Percentiles rank a stretch among this genome's conserved stretches.
Conservation (phyloP, 2,797 vertebrate species). For the Halcyon badia region DNA sequence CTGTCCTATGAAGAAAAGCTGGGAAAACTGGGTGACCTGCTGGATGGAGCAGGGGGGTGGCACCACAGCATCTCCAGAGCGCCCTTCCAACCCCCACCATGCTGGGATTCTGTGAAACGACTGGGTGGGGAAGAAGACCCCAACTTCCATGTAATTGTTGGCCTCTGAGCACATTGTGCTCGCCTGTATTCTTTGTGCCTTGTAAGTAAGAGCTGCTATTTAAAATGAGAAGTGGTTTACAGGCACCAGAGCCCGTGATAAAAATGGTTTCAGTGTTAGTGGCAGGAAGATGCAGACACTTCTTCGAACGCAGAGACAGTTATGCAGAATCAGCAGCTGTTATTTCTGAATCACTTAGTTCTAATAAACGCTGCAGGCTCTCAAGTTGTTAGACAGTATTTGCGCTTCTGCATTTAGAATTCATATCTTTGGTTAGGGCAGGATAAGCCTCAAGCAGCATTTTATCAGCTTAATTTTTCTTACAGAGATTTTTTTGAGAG, state of each 20-base stretch:
- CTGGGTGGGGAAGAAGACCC: background rate
- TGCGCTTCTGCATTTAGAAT: slow-evolving; percentile 31
- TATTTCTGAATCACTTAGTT: slow-evolving; percentile 46
- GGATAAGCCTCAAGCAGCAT: background rate
- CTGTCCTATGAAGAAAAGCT: no score
- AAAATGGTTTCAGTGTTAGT: slow-evolving; percentile 52
- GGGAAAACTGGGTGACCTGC: background rate
- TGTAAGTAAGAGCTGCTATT: slow-evolving; percentile 10
- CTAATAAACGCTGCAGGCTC: slow-evolving; percentile 47
- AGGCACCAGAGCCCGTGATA: slow-evolving; percentile 42
- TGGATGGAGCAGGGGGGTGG: background rate
- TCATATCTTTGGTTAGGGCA: background rate
- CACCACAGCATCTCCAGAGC: background rate
- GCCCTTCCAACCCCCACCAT: background rate
- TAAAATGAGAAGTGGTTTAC: background rate
- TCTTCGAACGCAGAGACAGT: slow-evolving; percentile 6
- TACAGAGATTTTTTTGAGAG: background rate
- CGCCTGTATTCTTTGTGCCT: background rate
- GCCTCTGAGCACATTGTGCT: background rate
- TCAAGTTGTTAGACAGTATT: slow-evolving; percentile 13
- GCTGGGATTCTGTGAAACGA: background rate
- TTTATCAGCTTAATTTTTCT: slow-evolving; percentile 7
- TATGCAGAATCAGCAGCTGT: slow-evolving; percentile 53
- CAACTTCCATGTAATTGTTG: background rate
- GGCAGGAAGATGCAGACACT: background rate